These are phyloP conservation scores for Agrochola lychnidis DNA, from an alignment of 2,888 invertebrate species.

Conservation along the genomic window DNA sequence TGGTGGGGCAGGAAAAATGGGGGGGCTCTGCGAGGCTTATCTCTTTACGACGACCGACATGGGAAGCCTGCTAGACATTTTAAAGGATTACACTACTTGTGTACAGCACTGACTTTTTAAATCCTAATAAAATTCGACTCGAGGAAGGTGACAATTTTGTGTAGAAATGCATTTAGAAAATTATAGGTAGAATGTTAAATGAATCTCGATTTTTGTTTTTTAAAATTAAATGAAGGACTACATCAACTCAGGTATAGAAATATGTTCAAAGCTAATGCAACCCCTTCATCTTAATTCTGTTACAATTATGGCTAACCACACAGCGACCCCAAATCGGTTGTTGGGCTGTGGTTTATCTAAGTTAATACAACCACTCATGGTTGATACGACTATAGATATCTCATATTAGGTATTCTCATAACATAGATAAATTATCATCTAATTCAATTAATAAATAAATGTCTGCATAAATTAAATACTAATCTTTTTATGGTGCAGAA, in stretches of 20 bases:
- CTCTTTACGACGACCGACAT: slow-evolving; percentile 70
- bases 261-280: slow-evolving; percentile 8
- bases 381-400: neutral
- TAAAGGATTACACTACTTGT: slow-evolving; percentile 66
- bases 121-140: slow-evolving; percentile 13
- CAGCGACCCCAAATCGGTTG: slow-evolving; percentile 11
- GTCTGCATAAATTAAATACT: slow-evolving; percentile 12
- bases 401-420: neutral
- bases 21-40: slow-evolving; percentile 72
- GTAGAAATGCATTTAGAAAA: slow-evolving; percentile 7
- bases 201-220: neutral
- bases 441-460: neutral
- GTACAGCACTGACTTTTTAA: slow-evolving; percentile 43
- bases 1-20: slow-evolving; percentile 68
- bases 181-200: neutral
- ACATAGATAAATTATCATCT: neutral
- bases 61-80: slow-evolving; percentile 69
- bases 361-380: slow-evolving; percentile 10
- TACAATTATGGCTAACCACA: slow-evolving; percentile 6
- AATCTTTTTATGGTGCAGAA: neutral
- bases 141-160: slow-evolving; percentile 3
- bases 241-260: neutral
- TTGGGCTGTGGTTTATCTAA: slow-evolving; percentile 14
- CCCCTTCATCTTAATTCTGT: slow-evolving; percentile 2
- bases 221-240: neutral